These are phyloP conservation scores for Adelosebastes latens DNA, from an alignment of 2,797 vertebrate species.

Conservation along the genomic window DNA sequence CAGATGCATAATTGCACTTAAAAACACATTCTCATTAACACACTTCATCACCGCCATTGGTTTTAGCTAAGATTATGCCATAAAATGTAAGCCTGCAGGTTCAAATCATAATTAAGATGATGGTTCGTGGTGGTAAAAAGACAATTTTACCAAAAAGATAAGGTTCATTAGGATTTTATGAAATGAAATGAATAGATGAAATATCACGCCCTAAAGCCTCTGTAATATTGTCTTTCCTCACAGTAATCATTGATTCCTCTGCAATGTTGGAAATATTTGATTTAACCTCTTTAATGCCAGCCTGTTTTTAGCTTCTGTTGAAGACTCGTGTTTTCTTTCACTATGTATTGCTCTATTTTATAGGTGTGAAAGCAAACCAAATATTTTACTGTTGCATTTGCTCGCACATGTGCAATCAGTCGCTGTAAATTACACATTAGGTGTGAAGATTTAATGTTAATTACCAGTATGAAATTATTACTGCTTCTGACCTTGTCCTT, in stretches of 20 bases:
- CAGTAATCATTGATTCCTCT: slow-evolving; percentile 36
- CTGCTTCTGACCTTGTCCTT: slow-evolving; percentile 14
- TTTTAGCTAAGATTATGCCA: slow-evolving; percentile 34
- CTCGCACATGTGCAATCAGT: background rate
- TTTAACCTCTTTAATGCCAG: background rate
- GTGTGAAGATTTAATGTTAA: background rate
- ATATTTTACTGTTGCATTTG: background rate
- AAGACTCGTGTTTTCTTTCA: background rate
- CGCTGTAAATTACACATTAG: background rate
- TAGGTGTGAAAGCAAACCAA: background rate
- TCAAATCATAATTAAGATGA: slow-evolving; percentile 58
- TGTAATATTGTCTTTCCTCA: slow-evolving; percentile 45
- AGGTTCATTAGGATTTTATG: slow-evolving; percentile 48
- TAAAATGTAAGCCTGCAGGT: slow-evolving; percentile 49
- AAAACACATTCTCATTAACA: slow-evolving; percentile 53
- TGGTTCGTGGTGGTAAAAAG: slow-evolving; percentile 31
- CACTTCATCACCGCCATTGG: slow-evolving; percentile 32
- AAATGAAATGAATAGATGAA: slow-evolving; percentile 46
- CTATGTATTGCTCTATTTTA: background rate
- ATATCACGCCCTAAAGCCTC: slow-evolving; percentile 44
- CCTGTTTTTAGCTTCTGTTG: background rate
- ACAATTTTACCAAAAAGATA: slow-evolving; percentile 45
- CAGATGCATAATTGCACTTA: slow-evolving; percentile 53
- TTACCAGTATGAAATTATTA: background rate
- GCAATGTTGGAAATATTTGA: background rate